These are phyloP conservation scores for Cariama cristata DNA, from an alignment of 2,113 vertebrate species.

Conservation along the genomic window DNA sequence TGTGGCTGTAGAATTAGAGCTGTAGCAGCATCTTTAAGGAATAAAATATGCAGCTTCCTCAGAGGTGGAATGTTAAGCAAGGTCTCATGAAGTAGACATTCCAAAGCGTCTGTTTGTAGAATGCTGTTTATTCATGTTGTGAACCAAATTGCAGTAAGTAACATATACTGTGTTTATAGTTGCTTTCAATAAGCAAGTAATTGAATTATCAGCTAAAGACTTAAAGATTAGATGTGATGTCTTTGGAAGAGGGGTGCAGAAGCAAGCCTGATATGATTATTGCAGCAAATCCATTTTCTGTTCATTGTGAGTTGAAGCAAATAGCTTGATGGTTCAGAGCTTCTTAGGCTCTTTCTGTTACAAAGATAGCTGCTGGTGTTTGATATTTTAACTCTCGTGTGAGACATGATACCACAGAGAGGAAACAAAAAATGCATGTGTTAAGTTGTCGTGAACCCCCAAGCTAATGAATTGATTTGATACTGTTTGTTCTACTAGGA, in stretches of 20 bases:
- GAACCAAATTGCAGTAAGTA: not conserved
- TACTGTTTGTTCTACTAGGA: conserved; percentile 35
- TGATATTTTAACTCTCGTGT: not conserved
- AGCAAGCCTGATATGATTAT: not conserved
- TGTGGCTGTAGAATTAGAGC: not conserved
- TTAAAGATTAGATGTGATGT: not conserved
- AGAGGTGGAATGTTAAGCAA: not conserved
- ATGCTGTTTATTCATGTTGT: not conserved
- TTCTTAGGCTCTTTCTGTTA: not conserved
- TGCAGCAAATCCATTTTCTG: not conserved
- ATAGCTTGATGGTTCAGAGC: not conserved
- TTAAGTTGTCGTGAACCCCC: not conserved
- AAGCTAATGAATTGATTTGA: not conserved
- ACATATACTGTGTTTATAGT: not conserved
- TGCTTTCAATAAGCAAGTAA: not conserved
- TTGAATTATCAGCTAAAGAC: not conserved
- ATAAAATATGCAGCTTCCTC: not conserved
- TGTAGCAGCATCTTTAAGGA: not conserved
- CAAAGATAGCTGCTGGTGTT: not conserved
- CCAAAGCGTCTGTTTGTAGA: not conserved
- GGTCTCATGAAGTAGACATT: not conserved
- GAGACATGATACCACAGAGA: not conserved
- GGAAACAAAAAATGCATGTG: not conserved
- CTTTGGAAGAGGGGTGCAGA: not conserved
- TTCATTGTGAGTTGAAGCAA: not conserved